A percentile compares a stretch with the other conserved stretches of the same genome.
phyloP scores from a whole-genome alignment of 2,797 vertebrate genomes.

The Neopelma chrysocephalum region DNA sequence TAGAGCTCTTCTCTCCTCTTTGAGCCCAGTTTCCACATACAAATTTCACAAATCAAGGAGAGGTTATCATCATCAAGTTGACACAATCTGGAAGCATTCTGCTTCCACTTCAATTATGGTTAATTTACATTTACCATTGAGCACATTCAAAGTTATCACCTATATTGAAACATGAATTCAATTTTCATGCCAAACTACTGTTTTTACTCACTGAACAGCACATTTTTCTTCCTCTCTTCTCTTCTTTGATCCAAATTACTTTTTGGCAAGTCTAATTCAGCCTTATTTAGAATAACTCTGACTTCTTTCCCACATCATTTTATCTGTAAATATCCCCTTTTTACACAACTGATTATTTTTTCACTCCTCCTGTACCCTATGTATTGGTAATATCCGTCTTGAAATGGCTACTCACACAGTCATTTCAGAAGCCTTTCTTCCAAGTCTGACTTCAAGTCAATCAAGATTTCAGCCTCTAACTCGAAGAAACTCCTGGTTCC shows the following conservation, averaged over 20 bases:
- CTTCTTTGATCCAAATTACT: conserved; percentile 3
- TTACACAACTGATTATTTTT: neutral
- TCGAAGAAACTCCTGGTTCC: neutral
- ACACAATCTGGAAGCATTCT: neutral
- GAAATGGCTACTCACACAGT: neutral
- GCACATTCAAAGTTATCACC: neutral
- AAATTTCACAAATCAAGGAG: neutral
- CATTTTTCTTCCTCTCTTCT: neutral
- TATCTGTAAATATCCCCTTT: neutral
- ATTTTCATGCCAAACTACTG: neutral
- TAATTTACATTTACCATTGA: neutral
- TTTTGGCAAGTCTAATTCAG: neutral
- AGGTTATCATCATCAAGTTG: neutral
- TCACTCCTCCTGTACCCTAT: neutral
- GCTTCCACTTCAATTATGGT: neutral
- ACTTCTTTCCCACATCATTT: neutral
- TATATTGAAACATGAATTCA: neutral
- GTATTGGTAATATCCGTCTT: neutral
- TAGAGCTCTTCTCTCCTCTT: neutral
- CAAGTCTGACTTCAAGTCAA: neutral
- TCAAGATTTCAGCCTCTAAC: neutral
- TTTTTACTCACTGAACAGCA: neutral
- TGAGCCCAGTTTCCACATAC: neutral
- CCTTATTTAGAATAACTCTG: neutral
- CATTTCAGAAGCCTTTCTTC: neutral